Percentiles rank a stretch among this genome's conserved stretches.
These are phyloP conservation scores for Pachydiplax longipennis DNA, from an alignment of 2,888 invertebrate species.

Conservation along the genomic window DNA sequence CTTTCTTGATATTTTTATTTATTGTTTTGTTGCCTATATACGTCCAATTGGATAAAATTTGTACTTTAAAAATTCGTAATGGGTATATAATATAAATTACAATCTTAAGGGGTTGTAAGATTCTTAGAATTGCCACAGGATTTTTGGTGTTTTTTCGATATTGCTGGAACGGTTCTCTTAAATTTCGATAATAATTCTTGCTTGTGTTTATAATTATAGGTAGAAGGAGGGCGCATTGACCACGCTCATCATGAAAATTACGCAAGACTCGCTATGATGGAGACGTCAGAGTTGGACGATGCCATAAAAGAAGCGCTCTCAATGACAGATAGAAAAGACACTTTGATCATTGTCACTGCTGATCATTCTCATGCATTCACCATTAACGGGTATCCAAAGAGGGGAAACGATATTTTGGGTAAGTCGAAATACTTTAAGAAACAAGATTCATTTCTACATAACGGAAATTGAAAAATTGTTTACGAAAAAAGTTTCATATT, in stretches of 20 bases:
- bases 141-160: no score
- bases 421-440: neutral
- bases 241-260: constrained; percentile 71
- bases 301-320: constrained; percentile 67
- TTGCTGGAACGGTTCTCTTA: no score
- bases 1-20: no score
- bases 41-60: no score
- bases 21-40: no score
- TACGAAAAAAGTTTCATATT: neutral
- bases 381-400: constrained; percentile 69
- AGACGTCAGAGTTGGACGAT: constrained; percentile 69
- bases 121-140: no score
- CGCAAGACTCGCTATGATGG: constrained; percentile 68
- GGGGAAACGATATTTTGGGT: constrained; percentile 67
- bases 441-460: no score
- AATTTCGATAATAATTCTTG: no score
- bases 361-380: constrained; percentile 71
- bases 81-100: no score
- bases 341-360: constrained; percentile 72
- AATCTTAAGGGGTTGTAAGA: no score
- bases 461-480: neutral
- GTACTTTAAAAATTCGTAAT: no score
- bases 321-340: constrained; percentile 64
- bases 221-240: constrained; percentile 71
- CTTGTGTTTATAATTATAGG: constrained; percentile 53